phyloP scores from a whole-genome alignment of 1,140 invertebrate genomes.

The Trichomalopsis sarcophagae region DNA sequence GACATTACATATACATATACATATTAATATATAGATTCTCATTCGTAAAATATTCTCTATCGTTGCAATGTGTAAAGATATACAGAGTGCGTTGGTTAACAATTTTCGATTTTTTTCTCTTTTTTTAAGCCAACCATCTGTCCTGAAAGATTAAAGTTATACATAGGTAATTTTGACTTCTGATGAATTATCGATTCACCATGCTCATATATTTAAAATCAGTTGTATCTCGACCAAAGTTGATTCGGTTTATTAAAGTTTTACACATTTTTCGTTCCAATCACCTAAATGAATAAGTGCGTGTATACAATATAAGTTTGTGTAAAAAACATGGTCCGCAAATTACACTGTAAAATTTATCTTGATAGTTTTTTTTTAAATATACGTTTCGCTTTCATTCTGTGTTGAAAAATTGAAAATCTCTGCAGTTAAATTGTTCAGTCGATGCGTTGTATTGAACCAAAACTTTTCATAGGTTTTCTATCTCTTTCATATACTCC shows the following conservation, averaged over 20 bases:
- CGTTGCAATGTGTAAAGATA: conserved; percentile 54
- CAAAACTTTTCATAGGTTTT: conserved; percentile 13
- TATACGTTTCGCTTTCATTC: conserved; percentile 28
- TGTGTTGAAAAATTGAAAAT: conserved; percentile 47
- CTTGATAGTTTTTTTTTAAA: conserved; percentile 37
- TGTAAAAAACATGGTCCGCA: conserved; percentile 55
- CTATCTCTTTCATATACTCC: background rate
- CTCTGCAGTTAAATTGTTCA: conserved; percentile 44
- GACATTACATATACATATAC: conserved; percentile 58
- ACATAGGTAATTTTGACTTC: conserved; percentile 28
- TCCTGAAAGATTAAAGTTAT: conserved; percentile 44
- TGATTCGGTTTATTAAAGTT: background rate
- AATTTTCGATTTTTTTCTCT: conserved; percentile 31
- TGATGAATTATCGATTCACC: conserved; percentile 6
- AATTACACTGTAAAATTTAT: conserved; percentile 54
- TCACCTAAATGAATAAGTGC: conserved; percentile 48
- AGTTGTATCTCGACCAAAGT: conserved; percentile 12
- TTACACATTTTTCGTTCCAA: background rate
- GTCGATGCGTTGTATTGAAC: conserved; percentile 35
- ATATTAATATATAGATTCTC: conserved; percentile 50
- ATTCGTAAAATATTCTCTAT: conserved; percentile 60
- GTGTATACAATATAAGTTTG: conserved; percentile 51
- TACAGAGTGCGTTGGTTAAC: conserved; percentile 51
- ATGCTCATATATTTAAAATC: conserved; percentile 10
- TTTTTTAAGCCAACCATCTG: conserved; percentile 33